Evolutionary conservation across 2,113 vertebrate species (phyloP).

Genomic region (Prochilodus magdalenae): DNA sequence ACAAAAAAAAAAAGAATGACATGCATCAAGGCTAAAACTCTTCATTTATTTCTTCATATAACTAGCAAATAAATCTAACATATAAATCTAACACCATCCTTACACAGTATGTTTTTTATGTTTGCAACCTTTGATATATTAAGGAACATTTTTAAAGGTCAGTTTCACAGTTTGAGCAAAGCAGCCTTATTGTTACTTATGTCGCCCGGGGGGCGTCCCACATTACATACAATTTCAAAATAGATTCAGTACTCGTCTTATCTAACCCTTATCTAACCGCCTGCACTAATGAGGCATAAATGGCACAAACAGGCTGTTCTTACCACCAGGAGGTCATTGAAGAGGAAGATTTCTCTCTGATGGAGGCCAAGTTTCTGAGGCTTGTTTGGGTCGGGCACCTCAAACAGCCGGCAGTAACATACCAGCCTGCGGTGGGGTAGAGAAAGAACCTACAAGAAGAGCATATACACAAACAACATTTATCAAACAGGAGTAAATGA

Average conservation of each 20-base stretch:
- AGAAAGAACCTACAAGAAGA: conserved; percentile 85
- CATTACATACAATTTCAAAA: not conserved
- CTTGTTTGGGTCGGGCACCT: conserved; percentile 97
- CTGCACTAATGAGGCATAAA: not conserved
- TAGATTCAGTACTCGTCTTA: not conserved
- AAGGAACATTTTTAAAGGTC: not conserved
- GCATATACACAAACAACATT: not conserved
- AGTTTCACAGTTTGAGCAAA: not conserved
- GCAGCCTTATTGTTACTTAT: not conserved
- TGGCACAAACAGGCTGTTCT: not conserved
- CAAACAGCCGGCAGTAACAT: conserved; percentile 96
- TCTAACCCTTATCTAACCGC: not conserved
- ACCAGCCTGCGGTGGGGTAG: conserved; percentile 94
- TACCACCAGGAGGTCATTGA: conserved; percentile 98
- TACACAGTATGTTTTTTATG: no score
- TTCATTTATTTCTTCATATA: no score
- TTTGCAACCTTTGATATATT: not conserved
- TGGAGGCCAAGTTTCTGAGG: conserved; percentile 95
- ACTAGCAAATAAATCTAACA: no score
- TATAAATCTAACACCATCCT: no score
- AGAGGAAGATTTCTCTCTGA: conserved; percentile 97
- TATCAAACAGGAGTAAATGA: not conserved
- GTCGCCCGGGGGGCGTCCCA: not conserved
- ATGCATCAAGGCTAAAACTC: no score
- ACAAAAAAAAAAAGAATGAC: no score